Conservation (phyloP, 2,113 vertebrate species). For the Ochotona curzoniae region DNA sequence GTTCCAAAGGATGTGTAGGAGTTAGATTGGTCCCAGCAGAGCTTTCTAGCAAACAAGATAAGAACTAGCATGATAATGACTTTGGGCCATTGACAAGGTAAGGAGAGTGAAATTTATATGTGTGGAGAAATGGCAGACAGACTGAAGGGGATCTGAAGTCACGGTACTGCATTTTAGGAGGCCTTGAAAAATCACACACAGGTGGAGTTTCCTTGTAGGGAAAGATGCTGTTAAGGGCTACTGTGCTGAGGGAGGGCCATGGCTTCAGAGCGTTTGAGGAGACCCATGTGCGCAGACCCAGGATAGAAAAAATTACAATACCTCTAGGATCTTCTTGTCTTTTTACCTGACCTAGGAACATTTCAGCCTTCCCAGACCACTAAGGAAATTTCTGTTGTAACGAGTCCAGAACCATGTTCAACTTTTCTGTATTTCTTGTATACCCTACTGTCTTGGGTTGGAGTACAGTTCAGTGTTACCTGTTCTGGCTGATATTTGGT, state of each 20-base stretch:
- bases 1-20: background rate
- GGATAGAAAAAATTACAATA: background rate
- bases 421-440: background rate
- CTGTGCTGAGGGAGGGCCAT: background rate
- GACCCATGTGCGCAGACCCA: accelerated
- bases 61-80: background rate
- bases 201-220: background rate
- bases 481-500: background rate
- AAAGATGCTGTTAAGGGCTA: background rate
- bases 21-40: background rate
- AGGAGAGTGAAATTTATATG: background rate
- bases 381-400: background rate
- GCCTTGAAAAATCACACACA: background rate
- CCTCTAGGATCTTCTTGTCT: background rate
- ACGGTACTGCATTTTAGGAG: background rate
- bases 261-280: background rate
- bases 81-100: background rate
- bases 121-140: background rate
- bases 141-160: background rate
- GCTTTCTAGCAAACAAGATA: background rate
- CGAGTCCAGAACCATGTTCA: background rate
- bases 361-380: background rate
- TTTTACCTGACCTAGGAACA: background rate
- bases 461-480: no score
- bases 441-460: background rate